phyloP scores from a whole-genome alignment of 2,797 vertebrate genomes.

The Hirundo rustica region DNA sequence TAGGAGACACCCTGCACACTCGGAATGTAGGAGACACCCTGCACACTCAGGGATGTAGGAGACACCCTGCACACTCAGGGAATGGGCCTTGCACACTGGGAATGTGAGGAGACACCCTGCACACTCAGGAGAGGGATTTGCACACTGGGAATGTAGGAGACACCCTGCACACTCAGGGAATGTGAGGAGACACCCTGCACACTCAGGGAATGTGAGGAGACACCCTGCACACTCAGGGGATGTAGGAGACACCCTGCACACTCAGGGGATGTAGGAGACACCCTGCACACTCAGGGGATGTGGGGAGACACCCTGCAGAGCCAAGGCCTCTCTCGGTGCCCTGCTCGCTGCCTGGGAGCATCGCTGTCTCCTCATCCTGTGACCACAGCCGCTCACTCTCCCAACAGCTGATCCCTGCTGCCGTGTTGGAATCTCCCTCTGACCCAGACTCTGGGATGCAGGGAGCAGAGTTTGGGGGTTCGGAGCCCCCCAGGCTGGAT shows the following conservation, averaged over 20 bases:
- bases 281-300: neutral
- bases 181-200: neutral
- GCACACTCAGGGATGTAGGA: too few species aligned
- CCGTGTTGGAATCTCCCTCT: too few species aligned
- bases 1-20: accelerated
- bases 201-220: accelerated
- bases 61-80: neutral
- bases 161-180: too few species aligned
- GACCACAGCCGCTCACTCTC: accelerated
- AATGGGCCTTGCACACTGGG: too few species aligned
- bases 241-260: too few species aligned
- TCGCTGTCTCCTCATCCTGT: neutral
- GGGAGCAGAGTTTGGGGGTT: neutral
- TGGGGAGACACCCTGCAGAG: too few species aligned
- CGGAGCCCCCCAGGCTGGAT: neutral
- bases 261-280: too few species aligned
- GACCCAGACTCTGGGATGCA: neutral
- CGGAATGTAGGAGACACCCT: too few species aligned
- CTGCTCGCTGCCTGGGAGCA: neutral
- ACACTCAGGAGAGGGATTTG: accelerated
- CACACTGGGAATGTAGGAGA: too few species aligned
- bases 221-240: too few species aligned
- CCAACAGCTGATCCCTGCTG: neutral
- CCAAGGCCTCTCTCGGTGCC: neutral
- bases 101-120: neutral